Evolutionary conservation across 2,888 invertebrate genomes (phyloP), one percentile per base, ranked within the genome.

Genomic region (Limnephilus auricula): DNA sequence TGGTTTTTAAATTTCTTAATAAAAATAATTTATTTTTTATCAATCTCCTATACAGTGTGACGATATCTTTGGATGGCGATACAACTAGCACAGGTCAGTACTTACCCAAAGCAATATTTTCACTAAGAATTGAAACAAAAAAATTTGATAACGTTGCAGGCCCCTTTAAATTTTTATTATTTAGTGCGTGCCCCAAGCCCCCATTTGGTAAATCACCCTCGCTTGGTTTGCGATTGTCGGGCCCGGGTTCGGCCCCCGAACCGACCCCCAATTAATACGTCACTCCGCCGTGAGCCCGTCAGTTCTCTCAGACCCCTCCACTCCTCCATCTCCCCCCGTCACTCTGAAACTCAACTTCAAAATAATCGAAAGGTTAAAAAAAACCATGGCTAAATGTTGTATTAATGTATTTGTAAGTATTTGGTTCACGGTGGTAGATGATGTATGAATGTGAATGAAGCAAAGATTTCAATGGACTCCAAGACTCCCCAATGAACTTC

Each of bases 211-310:
- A 85, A 85, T 85, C 85, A 40, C 45, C 85, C 85, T 40, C 37
- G 18, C 65, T 25, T 25, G 65, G n/a, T 30, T n/a, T n/a, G 30
- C 34, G 85, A 85, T 30, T 30, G 25, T 45, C 85, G 30, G 45
- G 13, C 65, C 25, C 15, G 40, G 40, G 34, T 85, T n/a, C 40
- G n/a, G 40, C 85, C 85, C n/a, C 40, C 40, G 82, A 80, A 82
- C 82, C 82, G 31, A n/a, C 85, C 85, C 40, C 45, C 85, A 85
- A 85, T 85, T 85, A 85, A 85, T 30, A 13, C 85, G 85, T 85
- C 85, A 85, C 45, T 37, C 37, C 84, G 6, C 50, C 45, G 15
- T 45, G 45, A 65, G 65, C 84, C 85, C 45, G 40, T 45, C 85
- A n/a, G 80, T 10, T 12, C 3, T 0, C 32, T 83, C 83, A 31